Conservation (phyloP, 2,797 vertebrate species). For the Alectoris magna region DNA sequence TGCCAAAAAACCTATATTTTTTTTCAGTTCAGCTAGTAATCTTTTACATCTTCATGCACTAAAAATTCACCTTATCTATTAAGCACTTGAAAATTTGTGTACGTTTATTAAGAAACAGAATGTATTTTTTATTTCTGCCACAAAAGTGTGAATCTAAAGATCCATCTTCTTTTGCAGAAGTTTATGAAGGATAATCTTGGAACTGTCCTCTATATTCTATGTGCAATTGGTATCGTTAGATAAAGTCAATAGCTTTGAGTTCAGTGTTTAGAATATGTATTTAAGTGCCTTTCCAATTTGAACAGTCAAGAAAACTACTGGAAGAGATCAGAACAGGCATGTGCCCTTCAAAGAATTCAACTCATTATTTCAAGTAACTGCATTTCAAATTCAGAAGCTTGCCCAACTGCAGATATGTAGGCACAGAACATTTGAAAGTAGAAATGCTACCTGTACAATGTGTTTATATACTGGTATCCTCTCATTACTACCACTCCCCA, state of each 20-base stretch:
- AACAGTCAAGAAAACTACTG: background rate
- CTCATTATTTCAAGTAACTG: too few species aligned
- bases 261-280: background rate
- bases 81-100: background rate
- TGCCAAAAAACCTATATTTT: accelerated
- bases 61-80: background rate
- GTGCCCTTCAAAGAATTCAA: background rate
- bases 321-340: background rate
- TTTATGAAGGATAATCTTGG: background rate
- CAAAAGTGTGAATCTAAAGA: background rate
- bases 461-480: background rate
- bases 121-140: background rate
- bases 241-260: background rate
- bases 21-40: background rate
- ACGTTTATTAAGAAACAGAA: background rate
- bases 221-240: background rate
- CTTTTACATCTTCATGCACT: background rate
- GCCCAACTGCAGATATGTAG: background rate
- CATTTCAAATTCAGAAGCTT: too few species aligned
- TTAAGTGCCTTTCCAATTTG: background rate
- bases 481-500: background rate
- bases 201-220: background rate
- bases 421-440: background rate
- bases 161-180: background rate
- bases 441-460: background rate